These are phyloP conservation scores for Eristalis tenax DNA, from an alignment of 2,888 invertebrate genomes.

Conservation along the genomic window DNA sequence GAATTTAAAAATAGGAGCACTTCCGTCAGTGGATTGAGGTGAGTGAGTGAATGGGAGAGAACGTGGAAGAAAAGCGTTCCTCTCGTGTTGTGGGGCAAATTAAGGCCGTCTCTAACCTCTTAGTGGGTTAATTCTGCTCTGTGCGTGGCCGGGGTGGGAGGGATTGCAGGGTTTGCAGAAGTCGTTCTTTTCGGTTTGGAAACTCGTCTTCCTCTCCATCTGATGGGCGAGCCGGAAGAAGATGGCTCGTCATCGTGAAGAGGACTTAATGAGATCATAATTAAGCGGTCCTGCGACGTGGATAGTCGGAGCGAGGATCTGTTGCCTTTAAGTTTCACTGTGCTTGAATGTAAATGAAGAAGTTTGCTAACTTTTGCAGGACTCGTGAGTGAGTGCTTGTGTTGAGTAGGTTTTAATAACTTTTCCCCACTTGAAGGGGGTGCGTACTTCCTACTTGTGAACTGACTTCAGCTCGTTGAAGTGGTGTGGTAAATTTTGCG, in stretches of 20 bases:
- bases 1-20: constrained; percentile 67
- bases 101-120: not conserved
- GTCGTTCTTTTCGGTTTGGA: not conserved
- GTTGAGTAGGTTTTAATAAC: not conserved
- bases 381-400: not conserved
- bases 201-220: not conserved
- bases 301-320: not conserved
- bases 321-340: no score
- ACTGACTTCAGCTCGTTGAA: not conserved
- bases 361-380: not conserved
- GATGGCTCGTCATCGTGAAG: not conserved
- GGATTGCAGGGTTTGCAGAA: no score
- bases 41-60: not conserved
- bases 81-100: constrained; percentile 26
- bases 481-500: not conserved
- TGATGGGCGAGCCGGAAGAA: not conserved
- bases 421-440: not conserved
- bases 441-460: not conserved
- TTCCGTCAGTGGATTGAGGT: constrained; percentile 48
- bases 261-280: not conserved
- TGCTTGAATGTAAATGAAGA: not conserved
- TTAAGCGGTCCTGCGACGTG: not conserved
- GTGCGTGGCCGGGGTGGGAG: no score
- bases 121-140: not conserved
- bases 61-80: constrained; percentile 18